phyloP scores from a whole-genome alignment of 2,888 invertebrate species.

The Leptinotarsa peninsularis region DNA sequence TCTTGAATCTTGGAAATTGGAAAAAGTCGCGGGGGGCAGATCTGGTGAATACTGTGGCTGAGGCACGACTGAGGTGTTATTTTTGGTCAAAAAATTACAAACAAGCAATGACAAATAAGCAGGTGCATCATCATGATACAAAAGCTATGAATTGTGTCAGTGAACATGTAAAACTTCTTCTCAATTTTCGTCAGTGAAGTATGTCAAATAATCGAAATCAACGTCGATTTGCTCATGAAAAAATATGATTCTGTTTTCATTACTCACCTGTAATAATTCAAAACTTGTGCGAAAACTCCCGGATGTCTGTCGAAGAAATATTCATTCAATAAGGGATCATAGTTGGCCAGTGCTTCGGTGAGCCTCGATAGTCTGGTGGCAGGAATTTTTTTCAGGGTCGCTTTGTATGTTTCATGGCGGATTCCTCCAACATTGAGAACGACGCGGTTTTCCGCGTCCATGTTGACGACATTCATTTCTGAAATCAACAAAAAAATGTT shows the following conservation, averaged over 20 bases:
- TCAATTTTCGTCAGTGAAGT: too few relatives aligned
- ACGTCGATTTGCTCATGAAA: too few relatives aligned
- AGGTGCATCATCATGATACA: too few relatives aligned
- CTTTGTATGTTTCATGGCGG: constrained; percentile 96
- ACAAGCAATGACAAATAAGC: too few relatives aligned
- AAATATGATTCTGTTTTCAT: background rate
- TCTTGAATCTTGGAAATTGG: too few relatives aligned
- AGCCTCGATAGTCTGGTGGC: constrained; percentile 93
- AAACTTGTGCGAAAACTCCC: constrained; percentile 95
- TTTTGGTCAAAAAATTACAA: too few relatives aligned
- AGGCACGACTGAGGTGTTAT: too few relatives aligned
- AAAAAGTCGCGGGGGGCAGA: too few relatives aligned
- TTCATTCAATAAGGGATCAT: constrained; percentile 98
- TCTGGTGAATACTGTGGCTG: too few relatives aligned
- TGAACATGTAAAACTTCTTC: too few relatives aligned
- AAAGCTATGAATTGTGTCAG: too few relatives aligned
- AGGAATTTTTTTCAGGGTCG: constrained; percentile 96
- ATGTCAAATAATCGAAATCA: too few relatives aligned
- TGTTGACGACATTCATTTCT: constrained; percentile 89
- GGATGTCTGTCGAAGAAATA: constrained; percentile 99
- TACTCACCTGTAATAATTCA: constrained; percentile 91
- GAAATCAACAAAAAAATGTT: constrained; percentile 14
- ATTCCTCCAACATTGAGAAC: constrained; percentile 99
- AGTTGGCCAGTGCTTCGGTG: constrained; percentile 97
- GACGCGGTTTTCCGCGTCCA: constrained; percentile 98